Evolutionary conservation across 2,888 invertebrate species (phyloP), one percentile per base, ranked within the genome.

Genomic region (Melieria crassipennis): DNA sequence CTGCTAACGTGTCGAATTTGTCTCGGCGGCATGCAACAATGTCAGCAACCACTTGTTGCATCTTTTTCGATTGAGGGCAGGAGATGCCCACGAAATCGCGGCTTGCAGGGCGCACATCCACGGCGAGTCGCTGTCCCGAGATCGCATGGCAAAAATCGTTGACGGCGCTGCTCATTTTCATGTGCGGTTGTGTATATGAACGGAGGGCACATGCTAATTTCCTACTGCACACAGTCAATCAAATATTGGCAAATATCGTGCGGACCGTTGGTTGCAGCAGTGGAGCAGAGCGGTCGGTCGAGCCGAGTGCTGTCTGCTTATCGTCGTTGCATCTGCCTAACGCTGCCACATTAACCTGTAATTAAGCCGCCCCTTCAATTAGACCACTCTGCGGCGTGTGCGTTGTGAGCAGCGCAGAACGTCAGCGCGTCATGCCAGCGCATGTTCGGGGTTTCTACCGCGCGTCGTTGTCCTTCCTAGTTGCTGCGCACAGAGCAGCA

Each of bases 291-390:
- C 30, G 30, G 30, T 30, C 30, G 30, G 30, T 30, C 30, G 30
- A 2, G 30, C 30, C 30, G 30, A 30, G 30, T 3, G 30, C 30
- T 30, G 30, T 30, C 30, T 30, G 16, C 47, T 62, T n/a, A 30
- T n/a, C 68, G 66, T 72, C 67, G 67, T 81, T 81, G 82, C 82
- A 82, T 82, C 82, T 82, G 82, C 82, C 79, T 79, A 77, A 79
- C 80, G 79, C 69, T 66, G 57, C 70, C 63, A 63, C 64, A 48
- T 60, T 75, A 82, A 82, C 82, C 81, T 70, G 75, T 79, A 83
- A 82, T 82, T 82, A 82, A 76, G 77, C 82, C 83, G 82, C 83
- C 83, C 79, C 78, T 82, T 75, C 80, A 81, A 83, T 82, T 82
- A 80, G 72, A 75, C n/a, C 65, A 50, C 2, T 2, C 5, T 10